Percentiles rank a stretch among this genome's conserved stretches.
Evolutionary conservation across 2,797 vertebrate genomes (phyloP).

Genomic region (Sparidentex hasta): DNA sequence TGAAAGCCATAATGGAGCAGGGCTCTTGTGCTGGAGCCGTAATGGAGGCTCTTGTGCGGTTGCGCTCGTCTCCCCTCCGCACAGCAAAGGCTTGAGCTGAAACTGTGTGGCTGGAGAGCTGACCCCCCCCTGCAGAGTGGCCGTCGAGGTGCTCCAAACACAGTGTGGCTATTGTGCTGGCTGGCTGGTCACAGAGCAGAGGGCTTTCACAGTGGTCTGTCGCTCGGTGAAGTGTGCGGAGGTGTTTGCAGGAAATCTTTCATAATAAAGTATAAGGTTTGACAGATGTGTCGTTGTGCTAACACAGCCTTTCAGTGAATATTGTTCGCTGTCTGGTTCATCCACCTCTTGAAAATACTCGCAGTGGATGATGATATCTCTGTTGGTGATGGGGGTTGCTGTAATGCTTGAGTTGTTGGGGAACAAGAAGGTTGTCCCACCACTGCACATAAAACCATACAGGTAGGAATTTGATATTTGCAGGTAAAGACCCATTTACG

Average conservation of each 20-base stretch:
- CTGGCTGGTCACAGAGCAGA: conserved; percentile 36
- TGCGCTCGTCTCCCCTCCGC: conserved; percentile 55
- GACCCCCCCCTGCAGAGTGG: conserved; percentile 67
- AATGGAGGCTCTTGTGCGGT: conserved; percentile 82
- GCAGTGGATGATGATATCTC: no score
- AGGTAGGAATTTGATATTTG: no score
- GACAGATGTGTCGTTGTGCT: not conserved
- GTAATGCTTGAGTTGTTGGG: no score
- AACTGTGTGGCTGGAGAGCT: conserved; percentile 73
- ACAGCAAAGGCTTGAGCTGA: conserved; percentile 71
- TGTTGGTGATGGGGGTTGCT: no score
- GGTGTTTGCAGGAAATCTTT: conserved; percentile 51
- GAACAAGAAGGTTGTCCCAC: no score
- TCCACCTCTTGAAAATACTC: not conserved
- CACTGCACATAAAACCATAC: no score
- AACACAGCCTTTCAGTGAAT: not conserved
- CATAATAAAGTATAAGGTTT: conserved; percentile 9
- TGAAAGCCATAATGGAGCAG: conserved; percentile 78
- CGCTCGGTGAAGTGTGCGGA: conserved; percentile 59
- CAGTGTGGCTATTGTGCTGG: conserved; percentile 50
- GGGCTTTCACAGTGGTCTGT: conserved; percentile 54
- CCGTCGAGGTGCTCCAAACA: conserved; percentile 50
- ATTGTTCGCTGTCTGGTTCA: not conserved
- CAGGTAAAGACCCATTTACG: no score
- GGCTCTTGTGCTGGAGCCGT: conserved; percentile 79